A percentile compares a stretch with the other conserved stretches of the same genome.
phyloP scores from a whole-genome alignment of 2,797 vertebrate genomes.

The Corythornis leucogaster region DNA sequence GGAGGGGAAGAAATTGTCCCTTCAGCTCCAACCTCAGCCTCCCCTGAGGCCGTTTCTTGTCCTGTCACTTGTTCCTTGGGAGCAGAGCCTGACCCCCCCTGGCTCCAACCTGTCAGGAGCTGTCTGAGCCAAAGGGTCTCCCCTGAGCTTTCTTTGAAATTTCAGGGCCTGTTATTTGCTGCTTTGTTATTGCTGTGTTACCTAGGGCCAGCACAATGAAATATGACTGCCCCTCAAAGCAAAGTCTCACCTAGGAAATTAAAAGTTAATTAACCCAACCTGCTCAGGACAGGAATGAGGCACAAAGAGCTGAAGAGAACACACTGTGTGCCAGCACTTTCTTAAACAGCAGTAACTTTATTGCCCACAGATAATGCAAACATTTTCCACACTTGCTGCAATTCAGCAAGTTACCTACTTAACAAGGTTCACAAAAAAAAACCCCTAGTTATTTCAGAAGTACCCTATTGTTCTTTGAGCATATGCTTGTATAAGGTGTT shows the following conservation, averaged over 20 bases:
- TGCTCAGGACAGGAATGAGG: not conserved
- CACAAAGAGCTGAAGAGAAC: not conserved
- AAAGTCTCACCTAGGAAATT: not conserved
- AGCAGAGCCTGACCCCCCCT: no score
- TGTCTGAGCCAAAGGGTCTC: no score
- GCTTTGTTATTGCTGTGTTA: not conserved
- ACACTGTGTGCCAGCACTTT: not conserved
- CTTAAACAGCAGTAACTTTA: slow-evolving; percentile 50
- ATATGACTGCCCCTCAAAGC: not conserved
- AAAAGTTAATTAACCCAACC: not conserved
- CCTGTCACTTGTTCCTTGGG: no score
- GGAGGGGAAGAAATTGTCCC: no score
- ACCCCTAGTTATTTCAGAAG: not conserved
- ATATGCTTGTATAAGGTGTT: not conserved
- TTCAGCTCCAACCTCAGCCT: no score
- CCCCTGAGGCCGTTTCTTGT: no score
- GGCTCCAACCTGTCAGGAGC: no score
- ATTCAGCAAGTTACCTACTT: slow-evolving; percentile 21
- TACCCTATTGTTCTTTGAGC: slow-evolving; percentile 11
- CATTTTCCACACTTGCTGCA: slow-evolving; percentile 24
- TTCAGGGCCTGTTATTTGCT: not conserved
- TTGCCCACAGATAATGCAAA: slow-evolving; percentile 44
- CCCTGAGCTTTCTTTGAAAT: no score
- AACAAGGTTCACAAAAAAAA: slow-evolving; percentile 32
- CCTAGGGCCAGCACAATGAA: not conserved